A percentile compares a stretch with the other conserved stretches of the same genome.
These are phyloP conservation scores for Charaxes varanes DNA, from an alignment of 1,140 invertebrate species.

Conservation along the genomic window DNA sequence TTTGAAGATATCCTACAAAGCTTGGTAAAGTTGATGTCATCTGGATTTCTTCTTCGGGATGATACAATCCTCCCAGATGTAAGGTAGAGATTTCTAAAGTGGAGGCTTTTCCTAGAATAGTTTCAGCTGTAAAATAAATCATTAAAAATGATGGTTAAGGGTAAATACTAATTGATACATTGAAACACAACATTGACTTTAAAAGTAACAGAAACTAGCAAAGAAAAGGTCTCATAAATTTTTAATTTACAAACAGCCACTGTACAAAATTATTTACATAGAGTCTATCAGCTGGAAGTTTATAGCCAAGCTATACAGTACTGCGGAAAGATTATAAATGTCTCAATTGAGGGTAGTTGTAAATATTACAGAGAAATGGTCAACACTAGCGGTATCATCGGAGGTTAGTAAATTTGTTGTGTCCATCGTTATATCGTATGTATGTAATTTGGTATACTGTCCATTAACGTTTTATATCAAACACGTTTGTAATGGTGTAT, in stretches of 20 bases:
- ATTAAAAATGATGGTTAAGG: slow-evolving; percentile 27
- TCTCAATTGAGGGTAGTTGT: slow-evolving; percentile 6
- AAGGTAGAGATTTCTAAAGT: slow-evolving; percentile 86
- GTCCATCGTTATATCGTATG: no score
- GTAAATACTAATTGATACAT: slow-evolving; percentile 15
- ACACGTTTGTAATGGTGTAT: no score
- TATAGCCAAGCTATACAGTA: slow-evolving; percentile 17
- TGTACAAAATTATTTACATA: slow-evolving; percentile 14
- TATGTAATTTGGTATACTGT: no score
- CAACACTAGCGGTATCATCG: neutral
- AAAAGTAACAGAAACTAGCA: slow-evolving; percentile 49
- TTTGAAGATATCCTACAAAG: slow-evolving; percentile 94
- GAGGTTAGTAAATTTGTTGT: no score
- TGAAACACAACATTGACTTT: slow-evolving; percentile 63
- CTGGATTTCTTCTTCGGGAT: slow-evolving; percentile 84
- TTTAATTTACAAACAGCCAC: slow-evolving; percentile 11
- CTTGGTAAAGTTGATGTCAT: slow-evolving; percentile 84
- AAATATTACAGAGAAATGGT: neutral
- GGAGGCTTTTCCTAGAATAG: slow-evolving; percentile 83
- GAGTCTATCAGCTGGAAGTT: slow-evolving; percentile 16
- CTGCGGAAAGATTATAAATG: slow-evolving; percentile 3
- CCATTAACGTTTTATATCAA: no score
- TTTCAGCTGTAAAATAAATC: slow-evolving; percentile 79
- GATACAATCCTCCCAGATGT: slow-evolving; percentile 85
- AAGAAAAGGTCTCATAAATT: slow-evolving; percentile 26